Evolutionary conservation across 2,113 vertebrate genomes (phyloP), one percentile per base, ranked within the genome.

Genomic region (Percina caprodes): DNA sequence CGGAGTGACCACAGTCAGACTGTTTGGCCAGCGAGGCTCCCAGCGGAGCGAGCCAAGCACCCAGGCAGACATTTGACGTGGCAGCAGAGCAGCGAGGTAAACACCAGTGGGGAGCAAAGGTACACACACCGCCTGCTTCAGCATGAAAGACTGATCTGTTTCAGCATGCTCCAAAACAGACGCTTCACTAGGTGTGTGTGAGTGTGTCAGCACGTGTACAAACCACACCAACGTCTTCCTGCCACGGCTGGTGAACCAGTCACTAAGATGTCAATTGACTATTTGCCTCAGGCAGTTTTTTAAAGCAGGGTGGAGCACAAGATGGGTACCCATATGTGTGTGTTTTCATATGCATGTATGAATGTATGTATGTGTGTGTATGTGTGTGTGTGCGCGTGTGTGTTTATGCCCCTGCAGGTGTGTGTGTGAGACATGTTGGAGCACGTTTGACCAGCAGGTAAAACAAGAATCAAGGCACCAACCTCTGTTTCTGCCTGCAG

Each of bases 81-180:
- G 95, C 94, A 92, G 84, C 30, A 26, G 46, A 73, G 74, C 59
- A 82, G 66, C 60, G 77, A 89, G 83, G 92, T 91, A 89, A 92
- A 88, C 89, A 91, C 72, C 79, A 73, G 78, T 24, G 48, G 81
- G 83, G 91, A 90, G 91, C 88, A 89, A 93, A 92, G 88, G 90
- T 91, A 86, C 86, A 85, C 77, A 80, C 6, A 6, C 24, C 3
- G 75, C 81, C 81, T 74, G 85, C 55, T 85, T 85, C 87, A 77
- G 80, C 83, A 87, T 95, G 94, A 95, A 95, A 92, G 93, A 78
- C 39, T 55, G 85, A 91, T 92, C 88, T 96, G 94, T 96, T 93
- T 61, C 62, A 89, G 88, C 89, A 88, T 12, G 93, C 75, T 92
- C 52, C 83, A 61, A 75, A 69, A 84, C 85, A 89, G 62, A 82